Conservation (phyloP, 2,113 vertebrate genomes). For the Leiothrix lutea region DNA sequence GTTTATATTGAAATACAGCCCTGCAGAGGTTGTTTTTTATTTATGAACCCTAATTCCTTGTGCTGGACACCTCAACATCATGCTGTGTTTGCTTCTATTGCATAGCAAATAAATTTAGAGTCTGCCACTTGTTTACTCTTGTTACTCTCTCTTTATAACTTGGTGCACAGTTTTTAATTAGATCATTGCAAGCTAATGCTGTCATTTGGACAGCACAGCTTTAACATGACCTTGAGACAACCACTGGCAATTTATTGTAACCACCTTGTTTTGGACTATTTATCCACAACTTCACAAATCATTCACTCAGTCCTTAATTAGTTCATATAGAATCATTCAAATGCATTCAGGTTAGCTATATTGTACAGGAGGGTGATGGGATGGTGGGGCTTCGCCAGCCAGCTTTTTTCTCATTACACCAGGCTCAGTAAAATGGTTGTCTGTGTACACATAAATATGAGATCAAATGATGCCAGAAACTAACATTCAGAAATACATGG, state of each 20-base stretch:
- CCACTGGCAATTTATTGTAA: neutral
- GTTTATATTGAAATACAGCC: neutral
- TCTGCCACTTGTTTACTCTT: neutral
- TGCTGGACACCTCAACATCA: neutral
- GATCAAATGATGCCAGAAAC: neutral
- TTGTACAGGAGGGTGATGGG: neutral
- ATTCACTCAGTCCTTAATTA: neutral
- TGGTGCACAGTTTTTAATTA: neutral
- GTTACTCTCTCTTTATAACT: neutral
- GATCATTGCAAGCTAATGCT: neutral
- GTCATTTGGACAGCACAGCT: neutral
- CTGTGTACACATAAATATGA: neutral
- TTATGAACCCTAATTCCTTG: slow-evolving; percentile 1
- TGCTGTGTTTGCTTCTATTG: neutral
- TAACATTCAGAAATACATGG: neutral
- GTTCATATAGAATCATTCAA: neutral
- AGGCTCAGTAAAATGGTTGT: neutral
- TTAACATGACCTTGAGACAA: neutral
- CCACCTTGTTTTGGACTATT: neutral
- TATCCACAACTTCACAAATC: neutral
- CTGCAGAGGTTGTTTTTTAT: neutral
- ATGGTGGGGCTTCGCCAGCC: neutral
- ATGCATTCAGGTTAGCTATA: neutral
- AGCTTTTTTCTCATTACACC: neutral
- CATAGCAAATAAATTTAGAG: slow-evolving; percentile 32